Evolutionary conservation across 2,888 invertebrate species (phyloP).

Genomic region (Synanthedon formicaeformis): DNA sequence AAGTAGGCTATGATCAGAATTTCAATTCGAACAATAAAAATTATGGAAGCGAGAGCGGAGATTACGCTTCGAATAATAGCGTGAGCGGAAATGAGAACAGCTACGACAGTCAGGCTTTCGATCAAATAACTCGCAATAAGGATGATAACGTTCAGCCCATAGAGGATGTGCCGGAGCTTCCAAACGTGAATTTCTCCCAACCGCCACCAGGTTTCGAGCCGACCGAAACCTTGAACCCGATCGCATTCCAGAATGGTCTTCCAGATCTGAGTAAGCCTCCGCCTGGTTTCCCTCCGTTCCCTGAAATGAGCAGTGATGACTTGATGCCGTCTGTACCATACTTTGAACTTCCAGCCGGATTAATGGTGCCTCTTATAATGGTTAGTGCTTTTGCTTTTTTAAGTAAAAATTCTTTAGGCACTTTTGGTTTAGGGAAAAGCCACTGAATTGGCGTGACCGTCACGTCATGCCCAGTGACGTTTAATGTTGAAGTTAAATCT

Average conservation of each 20-base stretch:
- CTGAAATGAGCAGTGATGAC: slow-evolving; percentile 73
- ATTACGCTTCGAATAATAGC: slow-evolving; percentile 54
- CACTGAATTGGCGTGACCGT: too few relatives aligned
- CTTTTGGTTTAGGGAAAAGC: too few relatives aligned
- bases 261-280: slow-evolving; percentile 91
- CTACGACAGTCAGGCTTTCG: slow-evolving; percentile 58
- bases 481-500: too few relatives aligned
- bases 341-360: slow-evolving; percentile 95
- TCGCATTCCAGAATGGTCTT: slow-evolving; percentile 72
- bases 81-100: slow-evolving; percentile 64
- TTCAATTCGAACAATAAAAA: slow-evolving; percentile 40
- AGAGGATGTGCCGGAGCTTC: slow-evolving; percentile 30
- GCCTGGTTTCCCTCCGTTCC: slow-evolving; percentile 77
- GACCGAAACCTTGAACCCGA: slow-evolving; percentile 26
- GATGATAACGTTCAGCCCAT: slow-evolving; percentile 16
- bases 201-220: slow-evolving; percentile 60
- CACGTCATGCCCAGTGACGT: too few relatives aligned
- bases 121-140: slow-evolving; percentile 41
- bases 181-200: slow-evolving; percentile 58
- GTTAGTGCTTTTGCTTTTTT: slow-evolving; percentile 44
- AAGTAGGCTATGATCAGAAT: slow-evolving; percentile 42
- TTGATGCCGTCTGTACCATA: slow-evolving; percentile 93
- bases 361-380: slow-evolving; percentile 97
- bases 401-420: background rate
- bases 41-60: slow-evolving; percentile 55